Conservation (phyloP, 2,797 vertebrate genomes). For the Hemitrygon akajei region DNA sequence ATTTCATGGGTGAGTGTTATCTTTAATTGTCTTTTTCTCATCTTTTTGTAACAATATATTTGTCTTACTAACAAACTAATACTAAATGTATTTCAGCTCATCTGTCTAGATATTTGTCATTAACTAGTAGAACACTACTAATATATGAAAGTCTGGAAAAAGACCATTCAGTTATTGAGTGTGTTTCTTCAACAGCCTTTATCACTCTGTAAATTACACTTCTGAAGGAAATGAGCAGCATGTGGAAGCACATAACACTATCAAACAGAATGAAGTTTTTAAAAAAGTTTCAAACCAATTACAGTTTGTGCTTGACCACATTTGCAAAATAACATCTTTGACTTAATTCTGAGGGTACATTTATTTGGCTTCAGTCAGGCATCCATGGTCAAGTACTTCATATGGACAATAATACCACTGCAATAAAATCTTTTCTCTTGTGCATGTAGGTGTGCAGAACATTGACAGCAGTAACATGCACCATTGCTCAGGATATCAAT, state of each 20-base stretch:
- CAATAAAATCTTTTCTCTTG: neutral
- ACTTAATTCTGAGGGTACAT: neutral
- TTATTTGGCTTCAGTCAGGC: neutral
- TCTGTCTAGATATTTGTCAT: neutral
- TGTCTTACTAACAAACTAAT: conserved; percentile 40
- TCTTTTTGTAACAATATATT: conserved; percentile 47
- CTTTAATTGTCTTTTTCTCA: conserved; percentile 42
- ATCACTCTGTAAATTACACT: neutral
- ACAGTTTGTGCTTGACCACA: neutral
- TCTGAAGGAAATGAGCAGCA: neutral
- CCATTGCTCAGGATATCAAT: neutral
- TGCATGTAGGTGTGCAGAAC: neutral
- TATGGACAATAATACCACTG: neutral
- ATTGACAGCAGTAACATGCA: neutral
- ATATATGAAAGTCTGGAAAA: neutral
- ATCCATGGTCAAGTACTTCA: neutral
- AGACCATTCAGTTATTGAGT: neutral
- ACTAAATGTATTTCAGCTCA: conserved; percentile 40
- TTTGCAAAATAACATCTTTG: neutral
- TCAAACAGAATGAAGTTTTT: neutral
- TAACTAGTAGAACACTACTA: neutral
- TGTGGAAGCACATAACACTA: neutral
- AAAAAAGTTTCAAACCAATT: neutral
- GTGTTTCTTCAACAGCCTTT: neutral
- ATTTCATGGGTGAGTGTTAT: conserved; percentile 67